Conservation (phyloP, 1,140 invertebrate genomes). For the Zaprionus ghesquierei region DNA sequence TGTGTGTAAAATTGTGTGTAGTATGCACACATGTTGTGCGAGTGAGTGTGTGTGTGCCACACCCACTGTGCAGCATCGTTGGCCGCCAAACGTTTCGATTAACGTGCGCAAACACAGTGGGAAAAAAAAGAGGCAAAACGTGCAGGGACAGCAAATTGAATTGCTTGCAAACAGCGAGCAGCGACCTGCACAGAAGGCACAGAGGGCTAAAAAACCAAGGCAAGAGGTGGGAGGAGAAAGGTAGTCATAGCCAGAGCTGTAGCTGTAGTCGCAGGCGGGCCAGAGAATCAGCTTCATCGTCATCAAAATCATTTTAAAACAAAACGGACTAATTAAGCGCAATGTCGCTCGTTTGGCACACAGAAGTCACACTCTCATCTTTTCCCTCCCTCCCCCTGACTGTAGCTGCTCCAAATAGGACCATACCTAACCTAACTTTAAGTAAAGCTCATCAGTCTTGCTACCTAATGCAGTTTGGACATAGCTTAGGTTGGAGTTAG, state of each 20-base stretch:
- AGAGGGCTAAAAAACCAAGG: conserved; percentile 25
- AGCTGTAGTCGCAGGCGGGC: background rate
- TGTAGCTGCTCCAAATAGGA: background rate
- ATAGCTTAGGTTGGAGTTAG: background rate
- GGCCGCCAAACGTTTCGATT: conserved; percentile 75
- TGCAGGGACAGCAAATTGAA: conserved; percentile 62
- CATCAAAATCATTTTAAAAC: conserved; percentile 75
- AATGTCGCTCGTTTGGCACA: conserved; percentile 41
- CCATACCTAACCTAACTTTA: too few species aligned
- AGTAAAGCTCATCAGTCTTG: too few species aligned
- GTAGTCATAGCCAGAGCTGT: background rate
- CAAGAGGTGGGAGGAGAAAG: background rate
- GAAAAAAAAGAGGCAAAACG: conserved; percentile 30
- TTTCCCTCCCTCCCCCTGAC: too few species aligned
- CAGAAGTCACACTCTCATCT: too few species aligned
- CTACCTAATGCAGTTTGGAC: background rate
- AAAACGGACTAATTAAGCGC: conserved; percentile 78
- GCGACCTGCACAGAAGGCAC: conserved; percentile 42
- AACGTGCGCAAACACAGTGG: conserved; percentile 69
- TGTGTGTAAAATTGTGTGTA: background rate
- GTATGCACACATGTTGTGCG: background rate
- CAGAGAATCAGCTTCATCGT: conserved; percentile 42
- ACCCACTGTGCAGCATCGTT: conserved; percentile 28
- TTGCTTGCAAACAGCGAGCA: conserved; percentile 63
- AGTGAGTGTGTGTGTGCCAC: conserved; percentile 20